These are phyloP conservation scores for Eumaeus atala DNA, from an alignment of 1,140 invertebrate species.

Conservation along the genomic window DNA sequence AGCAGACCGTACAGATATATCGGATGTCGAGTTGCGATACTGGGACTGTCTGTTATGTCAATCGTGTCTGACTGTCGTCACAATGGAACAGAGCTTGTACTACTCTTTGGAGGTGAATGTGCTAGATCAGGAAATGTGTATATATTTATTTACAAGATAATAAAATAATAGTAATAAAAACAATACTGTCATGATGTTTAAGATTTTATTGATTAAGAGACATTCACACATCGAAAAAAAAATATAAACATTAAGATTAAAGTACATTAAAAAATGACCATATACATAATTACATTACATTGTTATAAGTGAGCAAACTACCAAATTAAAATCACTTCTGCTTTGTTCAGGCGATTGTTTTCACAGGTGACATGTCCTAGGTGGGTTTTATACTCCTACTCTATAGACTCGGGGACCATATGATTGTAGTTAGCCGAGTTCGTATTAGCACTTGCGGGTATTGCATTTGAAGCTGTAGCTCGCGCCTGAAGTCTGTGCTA, in stretches of 20 bases:
- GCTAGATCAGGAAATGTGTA: too few relatives aligned
- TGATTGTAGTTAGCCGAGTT: too few relatives aligned
- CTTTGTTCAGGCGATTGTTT: not conserved
- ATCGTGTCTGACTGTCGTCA: too few relatives aligned
- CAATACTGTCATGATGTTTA: slow-evolving; percentile 8
- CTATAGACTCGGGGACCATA: too few relatives aligned
- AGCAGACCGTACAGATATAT: too few relatives aligned
- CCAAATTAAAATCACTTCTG: slow-evolving; percentile 6
- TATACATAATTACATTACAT: slow-evolving; percentile 15
- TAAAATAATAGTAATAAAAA: slow-evolving; percentile 8
- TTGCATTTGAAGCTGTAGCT: too few relatives aligned
- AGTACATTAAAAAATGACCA: slow-evolving; percentile 11
- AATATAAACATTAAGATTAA: slow-evolving; percentile 32
- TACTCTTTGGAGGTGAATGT: too few relatives aligned
- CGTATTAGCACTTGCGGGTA: too few relatives aligned
- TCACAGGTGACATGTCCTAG: not conserved
- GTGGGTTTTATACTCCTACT: slow-evolving; percentile 1
- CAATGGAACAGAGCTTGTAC: too few relatives aligned
- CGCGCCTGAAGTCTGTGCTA: too few relatives aligned
- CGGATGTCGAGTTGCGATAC: too few relatives aligned
- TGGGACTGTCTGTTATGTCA: too few relatives aligned
- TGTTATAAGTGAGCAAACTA: not conserved
- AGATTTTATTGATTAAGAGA: slow-evolving; percentile 73
- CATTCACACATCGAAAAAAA: slow-evolving; percentile 72
- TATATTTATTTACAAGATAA: slow-evolving; percentile 11